Base-by-base conservation (phyloP, 2,888 invertebrate genomes). In the Sinhomidia bicolor region DNA sequence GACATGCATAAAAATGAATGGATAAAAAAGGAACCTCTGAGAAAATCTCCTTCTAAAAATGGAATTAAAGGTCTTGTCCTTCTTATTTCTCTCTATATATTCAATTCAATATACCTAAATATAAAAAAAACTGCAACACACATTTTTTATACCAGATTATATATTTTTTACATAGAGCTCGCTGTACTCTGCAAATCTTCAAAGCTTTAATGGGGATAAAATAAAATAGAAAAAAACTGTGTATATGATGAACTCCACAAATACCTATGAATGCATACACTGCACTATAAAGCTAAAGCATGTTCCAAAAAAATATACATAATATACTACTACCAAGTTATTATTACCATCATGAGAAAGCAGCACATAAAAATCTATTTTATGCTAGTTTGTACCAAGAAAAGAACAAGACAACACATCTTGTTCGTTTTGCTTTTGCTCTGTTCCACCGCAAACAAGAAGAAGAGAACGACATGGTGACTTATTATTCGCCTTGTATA, bases 341-440 rank as follows among this genome's bases (percentile, higher is more conserved):
- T 23, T 57, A 29, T 62, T 17, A 17, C 5, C 23, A 29, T 62
- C 14, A 29, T 29, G 23, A n/a, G 17, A 12, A 57, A 26, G 57
- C 2, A 62, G 62, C 26, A 62, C 62, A 62, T 62, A 36, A 26
- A 62, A 62, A 26, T 29, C 57, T 14, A 62, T 62, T 62, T 62
- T 62, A 62, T 23, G 20, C 14, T 62, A n/a, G n/a, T n/a, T n/a
- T n/a, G n/a, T n/a, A 26, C 62, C 6, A 26, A 23, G 29, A 14
- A n/a, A n/a, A n/a, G 17, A 20, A 57, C 17, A 20, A 57, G 57
- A 57, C 57, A 62, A 62, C 62, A 62, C 14, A 62, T 29, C 62
- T n/a, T 57, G 17, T 57, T 14, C 26, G 57, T 62, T n/a, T n/a
- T 62, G 26, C 62, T 47, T 47, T 7, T 36, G 3, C 36, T 36